Evolutionary conservation across 2,888 invertebrate genomes (phyloP).

Genomic region (Venusia cambrica): DNA sequence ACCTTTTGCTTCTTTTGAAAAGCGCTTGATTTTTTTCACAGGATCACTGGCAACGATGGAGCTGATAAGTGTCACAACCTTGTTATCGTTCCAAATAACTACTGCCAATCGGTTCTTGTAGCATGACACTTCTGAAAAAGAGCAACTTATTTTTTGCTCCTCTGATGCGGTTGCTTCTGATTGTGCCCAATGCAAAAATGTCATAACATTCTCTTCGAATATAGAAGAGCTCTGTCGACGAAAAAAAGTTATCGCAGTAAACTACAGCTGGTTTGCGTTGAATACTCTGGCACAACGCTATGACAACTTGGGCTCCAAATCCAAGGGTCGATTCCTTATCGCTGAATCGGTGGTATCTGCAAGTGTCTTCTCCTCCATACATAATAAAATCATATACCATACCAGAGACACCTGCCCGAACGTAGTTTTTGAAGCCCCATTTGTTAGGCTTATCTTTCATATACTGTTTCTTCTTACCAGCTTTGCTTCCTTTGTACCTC

Average conservation of each 20-base stretch:
- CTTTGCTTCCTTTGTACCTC: constrained; percentile 29
- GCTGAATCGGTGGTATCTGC: constrained; percentile 9
- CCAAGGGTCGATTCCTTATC: constrained; percentile 24
- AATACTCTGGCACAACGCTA: constrained; percentile 25
- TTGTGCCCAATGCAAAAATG: constrained; percentile 33
- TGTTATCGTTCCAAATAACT: constrained; percentile 41
- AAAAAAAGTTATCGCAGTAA: constrained; percentile 27
- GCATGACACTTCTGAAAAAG: constrained; percentile 26
- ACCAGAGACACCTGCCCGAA: constrained; percentile 41
- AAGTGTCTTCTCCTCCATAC: constrained; percentile 18
- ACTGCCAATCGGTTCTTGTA: constrained; percentile 29
- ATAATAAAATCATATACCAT: constrained; percentile 34
- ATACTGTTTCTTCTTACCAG: constrained; percentile 41
- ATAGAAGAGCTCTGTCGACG: constrained; percentile 28
- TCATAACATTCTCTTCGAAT: constrained; percentile 31
- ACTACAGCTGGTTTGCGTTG: constrained; percentile 16
- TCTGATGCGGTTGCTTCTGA: constrained; percentile 31
- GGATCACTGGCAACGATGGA: constrained; percentile 35
- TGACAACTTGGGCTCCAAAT: constrained; percentile 26
- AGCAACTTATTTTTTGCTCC: constrained; percentile 28
- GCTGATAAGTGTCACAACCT: constrained; percentile 37
- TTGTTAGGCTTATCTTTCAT: constrained; percentile 44
- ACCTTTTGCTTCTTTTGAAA: constrained; percentile 33
- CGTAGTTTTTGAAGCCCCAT: constrained; percentile 48
- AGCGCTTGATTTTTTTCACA: constrained; percentile 34